Percentiles rank a stretch among this genome's conserved stretches.
phyloP scores from a whole-genome alignment of 2,888 invertebrate genomes.

The Labia minor region DNA sequence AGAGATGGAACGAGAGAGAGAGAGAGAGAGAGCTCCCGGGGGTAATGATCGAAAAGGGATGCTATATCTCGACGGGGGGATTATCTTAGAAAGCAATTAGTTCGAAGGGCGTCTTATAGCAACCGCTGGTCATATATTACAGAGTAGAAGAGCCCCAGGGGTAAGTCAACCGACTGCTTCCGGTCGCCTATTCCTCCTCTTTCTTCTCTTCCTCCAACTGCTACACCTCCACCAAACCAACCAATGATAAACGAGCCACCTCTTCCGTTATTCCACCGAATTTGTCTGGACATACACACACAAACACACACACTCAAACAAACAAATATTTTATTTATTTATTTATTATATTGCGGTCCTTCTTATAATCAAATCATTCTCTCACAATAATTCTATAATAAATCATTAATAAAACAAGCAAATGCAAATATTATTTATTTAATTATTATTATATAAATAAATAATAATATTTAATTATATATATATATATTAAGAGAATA shows the following conservation, averaged over 20 bases:
- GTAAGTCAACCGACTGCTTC: conserved; percentile 13
- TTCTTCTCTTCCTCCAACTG: no score
- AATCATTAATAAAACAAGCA: no score
- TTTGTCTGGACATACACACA: not conserved
- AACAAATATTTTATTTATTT: not conserved
- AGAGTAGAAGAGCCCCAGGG: not conserved
- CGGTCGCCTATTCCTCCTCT: not conserved
- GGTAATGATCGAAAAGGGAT: conserved; percentile 4
- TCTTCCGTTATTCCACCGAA: not conserved
- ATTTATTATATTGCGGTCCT: no score
- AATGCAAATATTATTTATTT: no score
- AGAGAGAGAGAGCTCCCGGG: not conserved
- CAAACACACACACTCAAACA: no score
- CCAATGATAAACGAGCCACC: not conserved
- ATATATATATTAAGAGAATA: no score
- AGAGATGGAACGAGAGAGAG: not conserved
- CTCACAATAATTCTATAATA: no score
- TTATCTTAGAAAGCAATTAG: conserved; percentile 13
- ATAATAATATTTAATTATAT: no score
- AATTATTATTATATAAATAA: no score
- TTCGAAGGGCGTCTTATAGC: conserved; percentile 4
- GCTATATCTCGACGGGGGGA: not conserved
- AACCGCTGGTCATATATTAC: conserved; percentile 4
- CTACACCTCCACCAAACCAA: no score
- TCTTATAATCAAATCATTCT: no score